Evolutionary conservation across 2,113 vertebrate genomes (phyloP).

Genomic region (Podocnemis expansa): DNA sequence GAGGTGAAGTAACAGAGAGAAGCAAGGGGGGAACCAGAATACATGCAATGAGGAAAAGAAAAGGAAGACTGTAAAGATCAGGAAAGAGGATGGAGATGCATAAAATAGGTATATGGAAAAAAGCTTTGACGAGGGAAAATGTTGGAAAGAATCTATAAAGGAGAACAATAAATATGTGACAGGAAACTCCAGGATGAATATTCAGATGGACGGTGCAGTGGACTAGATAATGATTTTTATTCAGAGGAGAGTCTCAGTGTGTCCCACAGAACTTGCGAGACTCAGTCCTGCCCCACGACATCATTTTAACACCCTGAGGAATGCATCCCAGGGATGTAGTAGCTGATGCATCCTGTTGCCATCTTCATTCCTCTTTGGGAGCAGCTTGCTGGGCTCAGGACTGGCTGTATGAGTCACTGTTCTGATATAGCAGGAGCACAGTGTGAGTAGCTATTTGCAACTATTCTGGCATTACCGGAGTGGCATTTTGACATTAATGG

Average conservation of each 20-base stretch:
- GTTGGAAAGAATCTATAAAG: not conserved
- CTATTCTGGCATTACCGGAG: not conserved
- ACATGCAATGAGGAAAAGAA: not conserved
- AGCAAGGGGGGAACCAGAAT: not conserved
- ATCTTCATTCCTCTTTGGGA: not conserved
- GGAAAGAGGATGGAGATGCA: not conserved
- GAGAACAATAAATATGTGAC: not conserved
- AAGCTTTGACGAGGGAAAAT: not conserved
- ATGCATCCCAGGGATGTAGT: not conserved
- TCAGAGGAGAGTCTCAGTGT: not conserved
- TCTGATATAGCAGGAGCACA: not conserved
- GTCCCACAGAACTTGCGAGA: not conserved
- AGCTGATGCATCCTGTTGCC: not conserved
- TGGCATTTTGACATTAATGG: not conserved
- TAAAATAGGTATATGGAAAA: not conserved
- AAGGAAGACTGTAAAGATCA: rapidly evolving
- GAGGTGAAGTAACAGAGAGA: not conserved
- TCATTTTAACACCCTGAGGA: not conserved
- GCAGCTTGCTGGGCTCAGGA: not conserved
- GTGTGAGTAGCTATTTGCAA: rapidly evolving
- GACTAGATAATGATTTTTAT: not conserved
- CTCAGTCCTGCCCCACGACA: not conserved
- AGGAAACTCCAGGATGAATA: not conserved
- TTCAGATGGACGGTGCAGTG: not conserved
- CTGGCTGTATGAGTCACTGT: rapidly evolving